Base-by-base conservation (phyloP, 2,797 vertebrate genomes). In the Loris lydekkerianus region DNA sequence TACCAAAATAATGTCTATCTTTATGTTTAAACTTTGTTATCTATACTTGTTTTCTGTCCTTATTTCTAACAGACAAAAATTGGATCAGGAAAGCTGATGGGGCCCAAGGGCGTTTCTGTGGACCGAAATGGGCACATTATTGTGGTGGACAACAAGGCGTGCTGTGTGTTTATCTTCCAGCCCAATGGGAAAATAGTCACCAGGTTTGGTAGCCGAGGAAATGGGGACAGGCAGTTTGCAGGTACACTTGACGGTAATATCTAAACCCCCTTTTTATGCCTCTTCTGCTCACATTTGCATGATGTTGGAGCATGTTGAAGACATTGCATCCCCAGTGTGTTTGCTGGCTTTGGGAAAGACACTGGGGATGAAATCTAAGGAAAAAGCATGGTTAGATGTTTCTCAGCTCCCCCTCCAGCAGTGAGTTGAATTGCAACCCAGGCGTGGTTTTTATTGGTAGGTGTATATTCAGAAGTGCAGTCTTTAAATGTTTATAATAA, bases 171-270 rank as follows among this genome's bases (percentile, higher is more conserved):
- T 97, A 99, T 99, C 98, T 99, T 99, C 97, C 99, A 99, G 97
- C 98, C 99, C 13, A 99, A 99, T 0, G 99, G 99, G 89, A 99
- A 99, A 98, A 99, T 99, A 97, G 99, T 99, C 97, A 99, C 99
- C 96, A 99, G 99, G 98, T 99, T 99, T 0, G 99, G 99, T 97
- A 99, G 98, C 97, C 99, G 99, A 89, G 99, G 99, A 97, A 99
- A 99, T 11, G 99, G 99, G 83, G 99, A 99, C 99, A 99, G 98
- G 98, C 99, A 99, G 98, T 99, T 99, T 99, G 99, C 99, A 99
- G 99, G 99, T 99, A 99, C 97, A 98, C 98, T 99, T 81, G 93
- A 98, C 96, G 98, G 98, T 99, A 98, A 98, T 98, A 98, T 93
- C 98, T 98, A 98, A 98, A 98, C 94, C 98, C 97, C 97, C 97